phyloP scores from a whole-genome alignment of 2,888 invertebrate species.

The Macroteleia sp. region DNA sequence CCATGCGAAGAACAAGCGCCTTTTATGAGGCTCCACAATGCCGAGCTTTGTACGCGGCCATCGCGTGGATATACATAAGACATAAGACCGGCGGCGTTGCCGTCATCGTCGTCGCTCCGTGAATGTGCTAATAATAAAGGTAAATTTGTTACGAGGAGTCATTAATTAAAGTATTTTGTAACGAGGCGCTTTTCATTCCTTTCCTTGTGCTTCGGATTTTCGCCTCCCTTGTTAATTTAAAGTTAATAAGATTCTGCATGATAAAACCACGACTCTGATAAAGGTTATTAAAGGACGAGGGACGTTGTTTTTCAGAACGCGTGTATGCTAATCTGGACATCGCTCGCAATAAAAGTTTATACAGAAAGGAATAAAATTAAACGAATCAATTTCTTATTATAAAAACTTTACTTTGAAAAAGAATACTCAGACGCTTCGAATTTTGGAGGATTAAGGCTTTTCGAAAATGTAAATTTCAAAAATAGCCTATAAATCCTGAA shows the following conservation, averaged over 20 bases:
- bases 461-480: no score
- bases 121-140: constrained; percentile 83
- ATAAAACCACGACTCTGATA: constrained; percentile 19
- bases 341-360: no score
- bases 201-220: constrained; percentile 22
- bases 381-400: no score
- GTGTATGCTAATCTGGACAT: neutral
- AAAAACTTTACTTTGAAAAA: no score
- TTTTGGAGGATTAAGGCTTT: no score
- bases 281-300: constrained; percentile 28
- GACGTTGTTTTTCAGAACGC: neutral
- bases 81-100: constrained; percentile 60
- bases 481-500: no score
- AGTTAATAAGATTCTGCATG: constrained; percentile 35
- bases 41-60: constrained; percentile 75
- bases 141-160: constrained; percentile 81
- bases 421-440: no score
- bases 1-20: constrained; percentile 77
- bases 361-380: no score
- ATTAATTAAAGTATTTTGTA: constrained; percentile 82
- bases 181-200: constrained; percentile 67
- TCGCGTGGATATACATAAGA: constrained; percentile 70
- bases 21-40: constrained; percentile 81
- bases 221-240: constrained; percentile 16
- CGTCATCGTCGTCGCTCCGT: constrained; percentile 65